These are phyloP conservation scores for Haliclona indistincta DNA, from an alignment of 37 sponge, comb jelly and placozoan genomes.

Conservation along the genomic window DNA sequence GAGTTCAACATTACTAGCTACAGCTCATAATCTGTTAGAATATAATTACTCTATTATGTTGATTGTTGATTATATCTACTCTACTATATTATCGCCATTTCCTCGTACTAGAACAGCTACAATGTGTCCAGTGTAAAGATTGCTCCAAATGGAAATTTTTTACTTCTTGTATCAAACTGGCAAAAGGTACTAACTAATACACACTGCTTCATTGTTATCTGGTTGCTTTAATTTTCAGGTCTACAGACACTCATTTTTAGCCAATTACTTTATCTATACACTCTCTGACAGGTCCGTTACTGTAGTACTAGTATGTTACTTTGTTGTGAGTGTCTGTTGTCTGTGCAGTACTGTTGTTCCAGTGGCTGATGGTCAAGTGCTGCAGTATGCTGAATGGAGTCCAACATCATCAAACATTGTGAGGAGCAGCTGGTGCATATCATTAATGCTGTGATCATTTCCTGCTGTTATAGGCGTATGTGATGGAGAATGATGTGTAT, in stretches of 20 bases:
- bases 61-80: neutral
- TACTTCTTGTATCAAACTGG: neutral
- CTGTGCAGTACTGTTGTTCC: neutral
- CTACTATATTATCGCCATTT: neutral
- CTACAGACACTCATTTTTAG: slow-evolving; percentile 65
- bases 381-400: slow-evolving; percentile 61
- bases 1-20: neutral
- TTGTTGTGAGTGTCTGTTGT: neutral
- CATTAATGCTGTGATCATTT: neutral
- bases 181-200: neutral
- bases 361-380: too few species aligned
- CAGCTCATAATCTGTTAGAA: neutral
- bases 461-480: neutral
- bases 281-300: too few species aligned
- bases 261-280: slow-evolving; percentile 50
- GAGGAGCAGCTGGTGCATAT: neutral
- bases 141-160: slow-evolving; percentile 2
- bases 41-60: neutral
- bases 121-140: slow-evolving; percentile 9
- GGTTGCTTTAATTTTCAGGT: slow-evolving; percentile 30
- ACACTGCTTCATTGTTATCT: neutral
- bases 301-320: too few species aligned
- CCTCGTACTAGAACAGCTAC: neutral
- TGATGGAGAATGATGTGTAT: slow-evolving; percentile 40
- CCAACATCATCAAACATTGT: slow-evolving; percentile 27